Conservation (phyloP, 1,140 invertebrate genomes). For the Bombus impatiens region DNA sequence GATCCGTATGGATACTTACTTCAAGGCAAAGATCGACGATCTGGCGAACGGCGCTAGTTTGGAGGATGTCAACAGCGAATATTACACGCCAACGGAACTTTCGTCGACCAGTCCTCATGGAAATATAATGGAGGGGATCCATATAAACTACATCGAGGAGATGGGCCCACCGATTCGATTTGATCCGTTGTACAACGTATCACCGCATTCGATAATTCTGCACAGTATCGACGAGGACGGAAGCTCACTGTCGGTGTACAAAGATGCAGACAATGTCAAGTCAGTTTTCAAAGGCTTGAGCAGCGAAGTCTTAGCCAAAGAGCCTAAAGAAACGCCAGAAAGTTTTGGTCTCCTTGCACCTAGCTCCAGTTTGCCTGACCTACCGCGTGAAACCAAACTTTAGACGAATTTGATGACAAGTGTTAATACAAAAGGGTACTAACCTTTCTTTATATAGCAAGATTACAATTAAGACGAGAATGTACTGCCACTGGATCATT, state of each 20-base stretch:
- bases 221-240: slow-evolving; percentile 71
- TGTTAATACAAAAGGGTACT: slow-evolving; percentile 17
- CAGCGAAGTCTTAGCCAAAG: slow-evolving; percentile 77
- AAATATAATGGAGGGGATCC: slow-evolving; percentile 82
- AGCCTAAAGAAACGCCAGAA: slow-evolving; percentile 64
- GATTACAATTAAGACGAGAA: slow-evolving; percentile 37
- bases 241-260: slow-evolving; percentile 77
- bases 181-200: slow-evolving; percentile 38
- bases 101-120: slow-evolving; percentile 76
- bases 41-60: slow-evolving; percentile 72
- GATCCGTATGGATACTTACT: slow-evolving; percentile 83
- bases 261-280: slow-evolving; percentile 62
- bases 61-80: slow-evolving; percentile 86
- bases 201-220: slow-evolving; percentile 70
- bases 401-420: slow-evolving; percentile 26
- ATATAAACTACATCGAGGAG: slow-evolving; percentile 85
- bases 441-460: slow-evolving; percentile 23
- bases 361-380: slow-evolving; percentile 82
- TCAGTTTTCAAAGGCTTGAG: slow-evolving; percentile 75
- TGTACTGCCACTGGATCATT: slow-evolving; percentile 48
- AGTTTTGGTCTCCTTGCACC: slow-evolving; percentile 78
- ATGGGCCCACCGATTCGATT: slow-evolving; percentile 72
- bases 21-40: slow-evolving; percentile 75
- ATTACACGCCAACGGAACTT: slow-evolving; percentile 90
- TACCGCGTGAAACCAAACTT: slow-evolving; percentile 76